Evolutionary conservation across 2,113 vertebrate species (phyloP).

Genomic region (Electrona antarctica): DNA sequence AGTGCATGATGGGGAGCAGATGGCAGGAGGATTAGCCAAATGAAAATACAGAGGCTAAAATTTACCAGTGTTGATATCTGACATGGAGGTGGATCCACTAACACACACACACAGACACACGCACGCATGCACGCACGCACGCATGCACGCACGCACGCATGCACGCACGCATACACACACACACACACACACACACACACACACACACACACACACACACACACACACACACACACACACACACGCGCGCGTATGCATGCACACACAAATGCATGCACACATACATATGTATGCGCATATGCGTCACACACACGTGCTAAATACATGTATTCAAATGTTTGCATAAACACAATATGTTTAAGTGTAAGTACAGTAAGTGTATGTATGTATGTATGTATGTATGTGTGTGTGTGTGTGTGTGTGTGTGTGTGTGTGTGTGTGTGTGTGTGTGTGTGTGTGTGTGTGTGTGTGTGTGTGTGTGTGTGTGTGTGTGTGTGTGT

Average conservation of each 20-base stretch:
- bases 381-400: no score
- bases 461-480: no score
- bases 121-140: neutral
- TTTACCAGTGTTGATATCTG: slow-evolving; percentile 81
- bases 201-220: neutral
- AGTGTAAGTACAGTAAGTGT: no score
- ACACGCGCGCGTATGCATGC: no score
- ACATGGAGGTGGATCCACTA: slow-evolving; percentile 74
- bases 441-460: no score
- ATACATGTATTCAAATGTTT: no score
- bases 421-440: no score
- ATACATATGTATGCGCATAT: neutral
- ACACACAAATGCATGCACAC: neutral
- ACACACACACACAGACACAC: neutral
- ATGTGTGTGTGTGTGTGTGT: no score
- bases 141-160: no score
- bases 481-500: no score
- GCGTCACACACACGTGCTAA: neutral
- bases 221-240: neutral
- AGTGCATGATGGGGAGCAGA: slow-evolving; percentile 76
- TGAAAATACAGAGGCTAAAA: slow-evolving; percentile 79
- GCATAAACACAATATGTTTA: no score
- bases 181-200: neutral
- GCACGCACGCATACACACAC: neutral
- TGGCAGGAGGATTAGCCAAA: slow-evolving; percentile 80